Conservation (phyloP, 2,113 vertebrate species). For the Microtus pennsylvanicus region DNA sequence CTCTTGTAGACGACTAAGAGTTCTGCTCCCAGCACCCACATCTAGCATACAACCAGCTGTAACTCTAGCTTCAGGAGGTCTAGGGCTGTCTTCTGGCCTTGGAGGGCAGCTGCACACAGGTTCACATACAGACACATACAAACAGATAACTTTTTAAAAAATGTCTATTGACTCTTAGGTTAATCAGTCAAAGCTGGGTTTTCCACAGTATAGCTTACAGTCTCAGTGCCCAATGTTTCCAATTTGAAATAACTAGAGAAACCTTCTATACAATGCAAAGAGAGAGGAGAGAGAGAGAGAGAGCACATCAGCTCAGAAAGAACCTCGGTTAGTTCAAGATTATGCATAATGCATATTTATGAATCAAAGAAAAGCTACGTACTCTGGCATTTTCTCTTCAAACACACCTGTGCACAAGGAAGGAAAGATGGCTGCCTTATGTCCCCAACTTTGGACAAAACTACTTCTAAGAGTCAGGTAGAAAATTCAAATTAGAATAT, state of each 20-base stretch:
- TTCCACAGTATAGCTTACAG: neutral
- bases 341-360: neutral
- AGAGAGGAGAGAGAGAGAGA: neutral
- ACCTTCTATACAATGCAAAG: neutral
- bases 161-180: neutral
- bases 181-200: neutral
- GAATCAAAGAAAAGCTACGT: neutral
- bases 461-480: conserved; percentile 45
- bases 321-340: neutral
- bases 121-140: neutral
- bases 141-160: neutral
- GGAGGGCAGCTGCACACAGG: neutral
- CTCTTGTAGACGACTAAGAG: no score
- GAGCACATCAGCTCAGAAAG: neutral
- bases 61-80: neutral
- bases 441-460: conserved; percentile 12
- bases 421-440: neutral
- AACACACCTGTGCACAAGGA: neutral
- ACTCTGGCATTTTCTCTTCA: neutral
- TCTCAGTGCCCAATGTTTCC: neutral
- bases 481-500: conserved; percentile 52
- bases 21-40: neutral
- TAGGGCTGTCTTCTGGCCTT: neutral
- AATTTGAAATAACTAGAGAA: neutral
- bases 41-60: no score